Base-by-base conservation (phyloP, 2,888 invertebrate genomes). In the Chirona hameri region DNA sequence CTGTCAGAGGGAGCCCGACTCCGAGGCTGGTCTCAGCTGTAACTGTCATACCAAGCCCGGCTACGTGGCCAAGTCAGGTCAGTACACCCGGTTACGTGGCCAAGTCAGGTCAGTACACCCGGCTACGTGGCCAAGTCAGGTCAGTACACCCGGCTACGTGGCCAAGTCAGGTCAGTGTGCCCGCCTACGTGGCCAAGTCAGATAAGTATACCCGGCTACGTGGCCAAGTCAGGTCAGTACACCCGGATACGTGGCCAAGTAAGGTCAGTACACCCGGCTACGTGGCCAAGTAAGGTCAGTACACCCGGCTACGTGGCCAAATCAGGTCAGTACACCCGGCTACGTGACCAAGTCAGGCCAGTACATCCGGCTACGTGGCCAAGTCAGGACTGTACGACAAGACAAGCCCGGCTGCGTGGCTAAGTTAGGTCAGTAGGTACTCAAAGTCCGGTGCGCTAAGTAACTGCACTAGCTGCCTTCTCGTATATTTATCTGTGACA, bases 21-120 rank as follows among this genome's bases (percentile, higher is more conserved):
- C 76, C 4, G 39, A 21, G 21, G 76, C 76, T 2, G 76, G 76
- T 1, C 76, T 76, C 39, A 76, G 39, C 76, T 76, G 76, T 21
- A 21, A 18, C 76, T 76, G 76, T 39, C 39, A 76, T 39, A 76
- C 76, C 46, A 39, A 31, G 46, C 76, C 76, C 21, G 76, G 76
- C 0, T 76, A 76, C 39, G 46, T 46, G 2, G 76, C 76, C 24
- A 76, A 76, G 46, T 76, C 72, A 72, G 72, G 29, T 31, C 72
- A 29, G 18, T 52, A 9, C 52, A 52, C n/a, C n/a, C n/a, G n/a
- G 76, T 0, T 76, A 76, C 39, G 46, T 46, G 2, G 76, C 76
- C 46, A 76, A 76, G 46, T 76, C 72, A 31, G 72, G 29, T 31
- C 72, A 29, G 31, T 60, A 2, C 60, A 21, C 39, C 39, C 7